Conservation (phyloP, 2,888 invertebrate species). For the Latrodectus hesperus region DNA sequence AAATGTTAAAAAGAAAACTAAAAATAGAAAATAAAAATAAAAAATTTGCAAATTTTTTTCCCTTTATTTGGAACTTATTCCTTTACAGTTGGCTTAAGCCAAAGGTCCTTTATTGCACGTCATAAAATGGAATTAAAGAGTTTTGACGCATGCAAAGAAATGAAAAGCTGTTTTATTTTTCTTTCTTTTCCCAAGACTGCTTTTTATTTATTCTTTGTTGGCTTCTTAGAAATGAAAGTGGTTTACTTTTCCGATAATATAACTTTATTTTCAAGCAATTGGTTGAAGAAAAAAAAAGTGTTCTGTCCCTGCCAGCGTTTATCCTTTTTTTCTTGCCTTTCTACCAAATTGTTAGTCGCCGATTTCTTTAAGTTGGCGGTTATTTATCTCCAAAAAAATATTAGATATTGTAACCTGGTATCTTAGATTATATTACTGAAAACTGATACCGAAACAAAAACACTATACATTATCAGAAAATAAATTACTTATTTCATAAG, state of each 20-base stretch:
- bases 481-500: too few species aligned
- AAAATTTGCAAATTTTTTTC: constrained; percentile 28
- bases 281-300: too few species aligned
- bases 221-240: constrained; percentile 9
- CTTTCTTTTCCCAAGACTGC: constrained; percentile 10
- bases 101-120: constrained; percentile 61
- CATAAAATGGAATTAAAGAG: constrained; percentile 66
- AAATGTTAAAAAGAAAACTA: constrained; percentile 8
- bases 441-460: too few species aligned
- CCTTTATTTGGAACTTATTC: constrained; percentile 63
- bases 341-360: too few species aligned
- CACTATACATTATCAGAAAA: too few species aligned
- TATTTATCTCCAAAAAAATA: too few species aligned
- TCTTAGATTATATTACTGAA: too few species aligned
- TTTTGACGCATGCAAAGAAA: constrained; percentile 57
- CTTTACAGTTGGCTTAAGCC: constrained; percentile 60
- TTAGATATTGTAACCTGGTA: too few species aligned
- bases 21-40: constrained; percentile 6
- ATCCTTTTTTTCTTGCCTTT: too few species aligned
- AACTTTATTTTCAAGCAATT: constrained; percentile 5
- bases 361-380: too few species aligned
- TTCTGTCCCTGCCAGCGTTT: too few species aligned
- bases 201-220: neutral
- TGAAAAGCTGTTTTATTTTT: constrained; percentile 21
- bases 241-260: constrained; percentile 28